Conservation (phyloP, 92 coral and sea anemone genomes). For the Actinernus sp. region DNA sequence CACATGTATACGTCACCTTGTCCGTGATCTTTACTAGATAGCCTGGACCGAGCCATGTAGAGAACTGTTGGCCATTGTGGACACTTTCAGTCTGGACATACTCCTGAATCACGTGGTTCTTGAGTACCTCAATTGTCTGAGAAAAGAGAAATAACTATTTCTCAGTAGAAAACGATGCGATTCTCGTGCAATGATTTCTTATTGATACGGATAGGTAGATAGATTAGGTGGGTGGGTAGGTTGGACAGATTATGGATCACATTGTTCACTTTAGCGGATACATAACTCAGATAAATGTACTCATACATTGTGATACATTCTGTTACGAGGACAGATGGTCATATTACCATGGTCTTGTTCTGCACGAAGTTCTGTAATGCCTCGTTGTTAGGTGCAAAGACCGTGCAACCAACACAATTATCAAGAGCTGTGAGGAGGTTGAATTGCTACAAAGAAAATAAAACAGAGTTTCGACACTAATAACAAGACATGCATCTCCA, state of each 20-base stretch:
- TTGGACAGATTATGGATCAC: too few relatives aligned
- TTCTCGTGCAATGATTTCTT: too few relatives aligned
- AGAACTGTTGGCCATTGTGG: slow-evolving; percentile 74
- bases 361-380: slow-evolving; percentile 33
- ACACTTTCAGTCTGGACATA: slow-evolving; percentile 39
- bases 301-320: too few relatives aligned
- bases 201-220: too few relatives aligned
- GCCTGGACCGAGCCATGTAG: slow-evolving; percentile 41
- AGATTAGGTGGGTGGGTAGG: too few relatives aligned
- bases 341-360: slow-evolving; percentile 47
- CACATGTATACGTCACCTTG: too few relatives aligned
- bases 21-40: slow-evolving; percentile 59
- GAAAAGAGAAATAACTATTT: neutral
- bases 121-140: slow-evolving; percentile 52
- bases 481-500: too few relatives aligned
- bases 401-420: slow-evolving; percentile 66
- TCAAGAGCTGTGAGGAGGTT: slow-evolving; percentile 37
- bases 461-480: too few relatives aligned
- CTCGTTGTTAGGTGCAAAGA: slow-evolving; percentile 70
- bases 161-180: too few relatives aligned
- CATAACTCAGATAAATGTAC: too few relatives aligned
- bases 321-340: too few relatives aligned
- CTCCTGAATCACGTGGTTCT: slow-evolving; percentile 71
- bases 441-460: slow-evolving; percentile 28
- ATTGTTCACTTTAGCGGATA: too few relatives aligned